Conservation (phyloP, 1,140 invertebrate genomes). For the Drosophila parabipectinata region DNA sequence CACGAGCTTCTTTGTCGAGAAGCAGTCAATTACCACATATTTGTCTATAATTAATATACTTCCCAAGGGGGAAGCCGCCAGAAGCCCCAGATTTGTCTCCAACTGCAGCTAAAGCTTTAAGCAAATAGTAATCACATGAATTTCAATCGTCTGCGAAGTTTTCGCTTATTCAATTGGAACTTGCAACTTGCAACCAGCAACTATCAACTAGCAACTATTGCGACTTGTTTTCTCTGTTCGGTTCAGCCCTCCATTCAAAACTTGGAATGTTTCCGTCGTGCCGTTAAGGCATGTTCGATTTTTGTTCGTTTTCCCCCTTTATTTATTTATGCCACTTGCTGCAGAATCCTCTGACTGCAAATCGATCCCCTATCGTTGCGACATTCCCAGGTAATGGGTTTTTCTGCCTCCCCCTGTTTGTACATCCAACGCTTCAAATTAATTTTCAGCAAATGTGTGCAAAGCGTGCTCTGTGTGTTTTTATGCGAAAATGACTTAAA, state of each 20-base stretch:
- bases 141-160: slow-evolving; percentile 38
- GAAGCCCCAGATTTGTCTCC: slow-evolving; percentile 19
- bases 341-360: slow-evolving; percentile 15
- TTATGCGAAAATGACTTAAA: slow-evolving; percentile 25
- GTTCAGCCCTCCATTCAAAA: slow-evolving; percentile 1
- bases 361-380: slow-evolving; percentile 12
- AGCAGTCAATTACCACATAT: slow-evolving; percentile 75
- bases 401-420: slow-evolving; percentile 20
- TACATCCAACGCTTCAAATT: slow-evolving; percentile 58
- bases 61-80: not conserved
- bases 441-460: slow-evolving; percentile 48
- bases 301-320: slow-evolving; percentile 23
- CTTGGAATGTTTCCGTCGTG: not conserved
- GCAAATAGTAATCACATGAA: slow-evolving; percentile 38
- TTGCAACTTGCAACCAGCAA: not conserved
- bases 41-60: slow-evolving; percentile 72
- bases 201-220: slow-evolving; percentile 4
- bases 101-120: slow-evolving; percentile 21
- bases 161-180: slow-evolving; percentile 45
- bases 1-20: slow-evolving; percentile 1
- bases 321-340: slow-evolving; percentile 65
- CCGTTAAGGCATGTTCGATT: slow-evolving; percentile 29
- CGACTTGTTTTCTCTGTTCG: slow-evolving; percentile 5
- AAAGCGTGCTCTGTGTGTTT: not conserved
- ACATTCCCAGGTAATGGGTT: slow-evolving; percentile 13